phyloP scores from a whole-genome alignment of 2,113 vertebrate genomes.

The Coregonus clupeaformis region DNA sequence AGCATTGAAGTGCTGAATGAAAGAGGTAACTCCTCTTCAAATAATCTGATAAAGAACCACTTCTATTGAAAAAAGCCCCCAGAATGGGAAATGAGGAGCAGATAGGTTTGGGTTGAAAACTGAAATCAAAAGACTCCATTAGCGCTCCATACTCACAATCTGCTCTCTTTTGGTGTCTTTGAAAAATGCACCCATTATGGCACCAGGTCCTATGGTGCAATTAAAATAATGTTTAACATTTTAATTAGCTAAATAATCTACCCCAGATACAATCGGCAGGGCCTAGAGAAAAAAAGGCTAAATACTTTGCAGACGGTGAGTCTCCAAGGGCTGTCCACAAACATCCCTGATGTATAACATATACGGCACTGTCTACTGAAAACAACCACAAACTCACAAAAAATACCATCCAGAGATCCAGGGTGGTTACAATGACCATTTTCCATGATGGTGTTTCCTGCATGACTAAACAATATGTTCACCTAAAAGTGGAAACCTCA shows the following conservation, averaged over 20 bases:
- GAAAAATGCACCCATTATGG: constrained; percentile 51
- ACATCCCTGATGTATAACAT: constrained; percentile 52
- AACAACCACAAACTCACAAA: constrained; percentile 43
- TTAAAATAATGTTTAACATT: constrained; percentile 47
- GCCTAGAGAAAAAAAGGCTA: constrained; percentile 43
- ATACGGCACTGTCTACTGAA: constrained; percentile 39
- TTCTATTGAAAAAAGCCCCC: constrained; percentile 33
- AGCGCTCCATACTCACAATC: constrained; percentile 45
- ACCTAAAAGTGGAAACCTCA: constrained; percentile 27
- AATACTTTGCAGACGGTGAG: constrained; percentile 33
- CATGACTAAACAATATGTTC: constrained; percentile 8
- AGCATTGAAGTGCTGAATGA: too few relatives aligned
- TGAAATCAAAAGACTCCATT: constrained; percentile 50
- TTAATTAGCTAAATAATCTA: constrained; percentile 70
- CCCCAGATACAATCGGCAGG: constrained; percentile 64
- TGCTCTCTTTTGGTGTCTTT: constrained; percentile 49
- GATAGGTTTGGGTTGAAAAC: constrained; percentile 43
- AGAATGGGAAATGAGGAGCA: constrained; percentile 56
- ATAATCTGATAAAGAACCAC: constrained; percentile 60
- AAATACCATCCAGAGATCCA: constrained; percentile 15
- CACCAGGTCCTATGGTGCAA: constrained; percentile 46
- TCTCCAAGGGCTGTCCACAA: constrained; percentile 52
- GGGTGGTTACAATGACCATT: constrained; percentile 34
- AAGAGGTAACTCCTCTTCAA: constrained; percentile 23
- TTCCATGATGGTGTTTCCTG: neutral